These are phyloP conservation scores for Leucosticte australis DNA, from an alignment of 2,113 vertebrate species.

Conservation along the genomic window DNA sequence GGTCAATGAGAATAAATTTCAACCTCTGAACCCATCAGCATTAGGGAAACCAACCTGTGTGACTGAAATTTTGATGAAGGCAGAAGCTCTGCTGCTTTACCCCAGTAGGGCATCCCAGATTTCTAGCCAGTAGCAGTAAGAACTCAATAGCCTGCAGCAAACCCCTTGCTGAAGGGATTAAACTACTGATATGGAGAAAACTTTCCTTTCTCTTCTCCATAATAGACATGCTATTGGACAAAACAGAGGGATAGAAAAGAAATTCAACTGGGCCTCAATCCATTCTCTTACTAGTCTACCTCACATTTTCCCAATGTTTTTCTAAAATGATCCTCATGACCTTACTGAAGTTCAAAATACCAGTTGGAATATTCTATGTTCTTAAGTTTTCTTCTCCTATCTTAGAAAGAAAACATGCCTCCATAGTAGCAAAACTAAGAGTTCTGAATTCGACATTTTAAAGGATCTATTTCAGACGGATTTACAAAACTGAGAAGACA, in stretches of 20 bases:
- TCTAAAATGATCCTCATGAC: not conserved
- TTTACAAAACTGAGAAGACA: not conserved
- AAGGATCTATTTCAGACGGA: not conserved
- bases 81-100: not conserved
- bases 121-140: not conserved
- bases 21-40: not conserved
- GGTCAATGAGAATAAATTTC: not conserved
- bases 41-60: not conserved
- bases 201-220: constrained; percentile 6
- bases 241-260: not conserved
- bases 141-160: constrained; percentile 9
- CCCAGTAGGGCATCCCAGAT: not conserved
- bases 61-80: not conserved
- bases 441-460: not conserved
- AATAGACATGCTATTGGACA: not conserved
- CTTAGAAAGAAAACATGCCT: not conserved
- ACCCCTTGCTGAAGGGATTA: not conserved
- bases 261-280: not conserved
- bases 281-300: not conserved
- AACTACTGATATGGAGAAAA: constrained; percentile 27
- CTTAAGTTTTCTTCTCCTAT: not conserved
- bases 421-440: not conserved
- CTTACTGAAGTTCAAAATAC: not conserved
- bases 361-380: not conserved
- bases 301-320: not conserved